A percentile compares a stretch with the other conserved stretches of the same genome.
Conservation (phyloP, 2,888 invertebrate species). For the Agriotes lineatus region DNA sequence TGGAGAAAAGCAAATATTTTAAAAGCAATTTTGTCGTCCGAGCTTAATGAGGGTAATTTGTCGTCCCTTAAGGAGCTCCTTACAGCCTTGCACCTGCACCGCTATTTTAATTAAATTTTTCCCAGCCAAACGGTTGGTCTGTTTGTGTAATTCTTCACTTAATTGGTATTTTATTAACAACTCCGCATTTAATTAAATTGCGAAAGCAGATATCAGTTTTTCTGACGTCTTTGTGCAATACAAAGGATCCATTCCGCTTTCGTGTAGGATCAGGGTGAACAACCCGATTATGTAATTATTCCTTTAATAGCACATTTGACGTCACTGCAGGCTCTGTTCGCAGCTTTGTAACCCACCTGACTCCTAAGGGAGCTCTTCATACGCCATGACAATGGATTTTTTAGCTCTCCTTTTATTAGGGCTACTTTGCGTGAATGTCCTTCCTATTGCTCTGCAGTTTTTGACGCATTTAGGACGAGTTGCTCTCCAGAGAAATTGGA, state of each 20-base stretch:
- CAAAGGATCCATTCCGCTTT: not conserved
- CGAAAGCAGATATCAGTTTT: conserved; percentile 1
- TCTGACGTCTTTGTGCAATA: not conserved
- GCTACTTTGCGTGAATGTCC: not conserved
- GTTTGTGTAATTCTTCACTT: conserved; percentile 10
- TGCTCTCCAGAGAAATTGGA: conserved; percentile 15
- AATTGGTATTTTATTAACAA: conserved; percentile 9
- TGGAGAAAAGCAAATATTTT: not conserved
- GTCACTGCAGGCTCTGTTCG: conserved; percentile 1
- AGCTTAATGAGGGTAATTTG: conserved; percentile 14
- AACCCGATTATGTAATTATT: conserved; percentile 12
- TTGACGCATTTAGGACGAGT: not conserved
- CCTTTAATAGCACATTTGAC: conserved; percentile 17
- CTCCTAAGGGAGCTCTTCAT: not conserved
- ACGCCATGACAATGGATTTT: not conserved
- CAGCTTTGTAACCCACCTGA: conserved; percentile 5
- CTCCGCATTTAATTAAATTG: not conserved
- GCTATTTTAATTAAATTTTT: conserved; percentile 12
- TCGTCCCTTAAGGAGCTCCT: not conserved
- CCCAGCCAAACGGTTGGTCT: not conserved
- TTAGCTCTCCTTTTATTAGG: conserved; percentile 4
- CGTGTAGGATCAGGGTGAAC: not conserved
- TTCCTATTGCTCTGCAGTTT: not conserved
- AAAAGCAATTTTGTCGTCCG: conserved; percentile 8
- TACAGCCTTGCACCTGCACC: conserved; percentile 13